Evolutionary conservation across 2,888 invertebrate genomes (phyloP).

Genomic region (Hemicrepidius hirtus): DNA sequence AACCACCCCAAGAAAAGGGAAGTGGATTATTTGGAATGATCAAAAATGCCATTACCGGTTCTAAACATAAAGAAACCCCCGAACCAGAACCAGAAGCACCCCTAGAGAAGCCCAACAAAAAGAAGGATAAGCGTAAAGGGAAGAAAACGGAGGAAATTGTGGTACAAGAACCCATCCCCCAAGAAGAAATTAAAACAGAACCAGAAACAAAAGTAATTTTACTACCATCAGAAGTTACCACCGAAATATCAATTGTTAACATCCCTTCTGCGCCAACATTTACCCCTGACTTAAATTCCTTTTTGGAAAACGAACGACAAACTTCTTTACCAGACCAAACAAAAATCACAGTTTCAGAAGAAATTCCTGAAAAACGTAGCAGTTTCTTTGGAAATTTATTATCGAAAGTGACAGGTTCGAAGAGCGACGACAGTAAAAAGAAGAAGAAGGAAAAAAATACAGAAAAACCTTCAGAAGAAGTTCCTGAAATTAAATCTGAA

Average conservation of each 20-base stretch:
- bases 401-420: conserved; percentile 58
- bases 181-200: not conserved
- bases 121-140: conserved; percentile 35
- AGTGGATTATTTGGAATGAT: conserved; percentile 60
- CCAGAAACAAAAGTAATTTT: conserved; percentile 11
- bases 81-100: conserved; percentile 41
- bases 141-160: conserved; percentile 18
- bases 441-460: conserved; percentile 49
- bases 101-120: conserved; percentile 33
- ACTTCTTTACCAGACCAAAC: conserved; percentile 24
- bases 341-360: not conserved
- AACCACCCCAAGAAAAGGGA: conserved; percentile 54
- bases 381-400: conserved; percentile 60
- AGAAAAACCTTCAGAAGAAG: not conserved
- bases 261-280: not conserved
- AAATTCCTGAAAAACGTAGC: conserved; percentile 52
- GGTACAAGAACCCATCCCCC: no score
- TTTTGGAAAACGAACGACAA: conserved; percentile 39
- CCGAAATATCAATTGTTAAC: conserved; percentile 8
- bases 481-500: not conserved
- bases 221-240: conserved; percentile 17
- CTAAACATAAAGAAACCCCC: conserved; percentile 51
- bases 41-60: conserved; percentile 60
- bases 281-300: conserved; percentile 19
- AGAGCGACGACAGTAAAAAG: conserved; percentile 56